Conservation (phyloP, 2,797 vertebrate species). For the Margarornis squamiger region DNA sequence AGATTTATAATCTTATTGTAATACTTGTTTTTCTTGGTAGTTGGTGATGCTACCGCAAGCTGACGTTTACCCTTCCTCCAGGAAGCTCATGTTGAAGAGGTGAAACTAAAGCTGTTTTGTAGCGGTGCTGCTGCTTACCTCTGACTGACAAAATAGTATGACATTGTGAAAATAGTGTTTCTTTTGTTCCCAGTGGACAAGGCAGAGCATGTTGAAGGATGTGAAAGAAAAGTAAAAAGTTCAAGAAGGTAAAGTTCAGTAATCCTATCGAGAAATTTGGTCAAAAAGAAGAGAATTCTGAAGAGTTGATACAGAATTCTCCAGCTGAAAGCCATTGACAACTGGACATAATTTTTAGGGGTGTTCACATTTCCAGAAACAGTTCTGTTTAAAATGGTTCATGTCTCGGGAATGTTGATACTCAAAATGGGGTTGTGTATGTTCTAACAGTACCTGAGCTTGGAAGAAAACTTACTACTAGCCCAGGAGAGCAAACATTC, state of each 20-base stretch:
- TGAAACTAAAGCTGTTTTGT: not conserved
- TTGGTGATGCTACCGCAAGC: not conserved
- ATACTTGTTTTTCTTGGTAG: not conserved
- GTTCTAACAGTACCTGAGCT: not conserved
- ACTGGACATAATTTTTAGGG: not conserved
- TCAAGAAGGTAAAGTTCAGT: not conserved
- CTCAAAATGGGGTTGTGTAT: not conserved
- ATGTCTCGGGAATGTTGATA: not conserved
- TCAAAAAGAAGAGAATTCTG: not conserved
- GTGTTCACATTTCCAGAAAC: not conserved
- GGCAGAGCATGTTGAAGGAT: not conserved
- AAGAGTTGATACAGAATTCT: not conserved
- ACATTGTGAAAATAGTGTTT: not conserved
- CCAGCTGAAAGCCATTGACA: not conserved
- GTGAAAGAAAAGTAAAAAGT: constrained; percentile 12
- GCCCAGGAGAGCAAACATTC: not conserved
- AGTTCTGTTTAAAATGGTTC: not conserved
- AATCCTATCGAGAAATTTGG: not conserved
- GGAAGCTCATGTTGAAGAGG: not conserved
- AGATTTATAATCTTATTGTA: not conserved
- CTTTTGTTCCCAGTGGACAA: not conserved
- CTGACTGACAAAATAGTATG: not conserved
- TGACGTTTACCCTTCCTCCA: not conserved
- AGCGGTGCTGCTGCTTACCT: not conserved
- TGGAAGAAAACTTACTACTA: not conserved